These are phyloP conservation scores for Dissostichus mawsoni DNA, from an alignment of 2,113 vertebrate genomes.

Conservation along the genomic window DNA sequence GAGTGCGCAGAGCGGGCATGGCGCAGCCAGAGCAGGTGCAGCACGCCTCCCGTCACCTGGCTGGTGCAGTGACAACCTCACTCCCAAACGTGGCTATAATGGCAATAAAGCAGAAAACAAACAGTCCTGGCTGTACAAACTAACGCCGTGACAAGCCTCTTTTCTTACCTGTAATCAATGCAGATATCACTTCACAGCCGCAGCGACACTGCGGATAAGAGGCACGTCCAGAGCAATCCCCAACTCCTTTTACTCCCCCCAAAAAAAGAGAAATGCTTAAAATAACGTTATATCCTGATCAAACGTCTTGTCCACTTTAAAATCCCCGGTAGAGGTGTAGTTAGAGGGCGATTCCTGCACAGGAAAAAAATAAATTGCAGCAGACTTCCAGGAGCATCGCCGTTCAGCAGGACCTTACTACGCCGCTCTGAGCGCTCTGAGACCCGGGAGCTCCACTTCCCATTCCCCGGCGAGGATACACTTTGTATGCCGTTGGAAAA, in stretches of 20 bases:
- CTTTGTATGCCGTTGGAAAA: constrained; percentile 77
- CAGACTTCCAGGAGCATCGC: constrained; percentile 78
- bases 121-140: constrained; percentile 5
- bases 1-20: constrained; percentile 64
- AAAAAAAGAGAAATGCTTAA: constrained; percentile 61
- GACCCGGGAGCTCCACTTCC: constrained; percentile 74
- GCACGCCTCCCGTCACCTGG: constrained; percentile 75
- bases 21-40: constrained; percentile 78
- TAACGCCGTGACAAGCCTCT: constrained; percentile 38
- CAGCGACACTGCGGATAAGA: constrained; percentile 87
- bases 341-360: constrained; percentile 65
- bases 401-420: constrained; percentile 74
- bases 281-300: constrained; percentile 69
- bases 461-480: constrained; percentile 76
- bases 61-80: constrained; percentile 61
- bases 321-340: constrained; percentile 65
- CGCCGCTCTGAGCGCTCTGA: constrained; percentile 76
- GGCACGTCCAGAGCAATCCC: constrained; percentile 80
- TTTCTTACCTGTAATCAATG: constrained; percentile 86
- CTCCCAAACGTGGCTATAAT: constrained; percentile 18
- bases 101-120: constrained; percentile 12
- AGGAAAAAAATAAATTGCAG: constrained; percentile 57
- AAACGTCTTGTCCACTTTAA: constrained; percentile 67
- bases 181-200: constrained; percentile 82
- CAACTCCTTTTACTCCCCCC: constrained; percentile 76